phyloP scores from a whole-genome alignment of 2,113 vertebrate species.

The Mungos mungo region DNA sequence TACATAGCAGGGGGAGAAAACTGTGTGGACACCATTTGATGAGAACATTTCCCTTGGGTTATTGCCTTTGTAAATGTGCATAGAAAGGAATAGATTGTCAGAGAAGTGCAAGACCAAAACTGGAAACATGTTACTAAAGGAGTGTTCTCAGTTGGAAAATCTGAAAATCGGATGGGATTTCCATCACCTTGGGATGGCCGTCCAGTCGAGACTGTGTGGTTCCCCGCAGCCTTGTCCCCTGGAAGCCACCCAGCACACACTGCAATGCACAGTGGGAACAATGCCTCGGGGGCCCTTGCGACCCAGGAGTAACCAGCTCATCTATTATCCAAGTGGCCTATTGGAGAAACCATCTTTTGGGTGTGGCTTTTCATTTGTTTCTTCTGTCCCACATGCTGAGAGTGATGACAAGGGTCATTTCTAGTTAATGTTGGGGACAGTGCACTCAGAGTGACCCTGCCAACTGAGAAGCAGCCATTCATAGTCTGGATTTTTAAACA shows the following conservation, averaged over 20 bases:
- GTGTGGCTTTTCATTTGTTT: slow-evolving; percentile 28
- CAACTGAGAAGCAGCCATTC: slow-evolving; percentile 20
- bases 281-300: not conserved
- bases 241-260: not conserved
- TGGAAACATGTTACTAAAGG: not conserved
- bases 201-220: not conserved
- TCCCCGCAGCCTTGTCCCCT: not conserved
- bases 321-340: not conserved
- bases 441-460: slow-evolving; percentile 49
- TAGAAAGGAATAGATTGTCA: not conserved
- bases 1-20: not conserved
- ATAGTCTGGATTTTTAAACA: slow-evolving; percentile 26
- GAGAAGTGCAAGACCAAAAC: not conserved
- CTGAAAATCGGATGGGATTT: not conserved
- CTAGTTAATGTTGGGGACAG: not conserved
- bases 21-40: not conserved
- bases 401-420: slow-evolving; percentile 9
- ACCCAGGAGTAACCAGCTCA: not conserved
- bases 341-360: slow-evolving; percentile 45
- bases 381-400: slow-evolving; percentile 7
- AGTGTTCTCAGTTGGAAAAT: not conserved
- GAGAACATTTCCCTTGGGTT: not conserved
- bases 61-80: not conserved
- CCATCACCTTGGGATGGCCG: not conserved
- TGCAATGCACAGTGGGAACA: not conserved